These are phyloP conservation scores for Drosophila atripex DNA, from an alignment of 2,888 invertebrate genomes.

Conservation along the genomic window DNA sequence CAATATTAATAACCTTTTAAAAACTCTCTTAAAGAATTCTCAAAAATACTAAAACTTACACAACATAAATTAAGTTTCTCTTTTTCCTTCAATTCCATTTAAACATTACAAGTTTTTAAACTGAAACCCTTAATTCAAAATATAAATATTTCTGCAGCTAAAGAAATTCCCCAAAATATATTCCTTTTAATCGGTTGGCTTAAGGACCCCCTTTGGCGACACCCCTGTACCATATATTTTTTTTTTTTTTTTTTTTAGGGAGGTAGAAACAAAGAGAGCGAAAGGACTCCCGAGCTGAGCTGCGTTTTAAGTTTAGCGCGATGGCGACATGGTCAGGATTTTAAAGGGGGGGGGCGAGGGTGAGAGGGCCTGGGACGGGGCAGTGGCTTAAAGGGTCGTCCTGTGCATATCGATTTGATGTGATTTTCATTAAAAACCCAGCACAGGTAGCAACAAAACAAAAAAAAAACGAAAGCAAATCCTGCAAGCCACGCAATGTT, in stretches of 20 bases:
- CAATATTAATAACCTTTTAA: too few species aligned
- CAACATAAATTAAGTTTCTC: too few species aligned
- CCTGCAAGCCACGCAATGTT: conserved; percentile 51
- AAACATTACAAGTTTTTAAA: too few species aligned
- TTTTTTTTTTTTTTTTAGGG: background rate
- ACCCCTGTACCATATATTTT: background rate
- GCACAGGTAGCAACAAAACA: conserved; percentile 56
- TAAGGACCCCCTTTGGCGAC: conserved; percentile 1
- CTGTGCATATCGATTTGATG: conserved; percentile 72
- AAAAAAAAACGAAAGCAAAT: conserved; percentile 20
- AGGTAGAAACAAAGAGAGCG: background rate
- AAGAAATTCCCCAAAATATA: background rate
- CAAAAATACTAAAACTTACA: too few species aligned
- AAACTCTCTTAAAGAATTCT: too few species aligned
- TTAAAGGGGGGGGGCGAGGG: conserved; percentile 2
- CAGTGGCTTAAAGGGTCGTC: conserved; percentile 29
- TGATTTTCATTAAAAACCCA: conserved; percentile 75
- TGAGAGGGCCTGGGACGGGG: background rate
- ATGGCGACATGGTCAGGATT: conserved; percentile 24
- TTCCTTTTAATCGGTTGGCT: background rate
- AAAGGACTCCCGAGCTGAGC: conserved; percentile 16
- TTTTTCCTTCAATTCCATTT: too few species aligned
- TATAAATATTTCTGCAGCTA: too few species aligned
- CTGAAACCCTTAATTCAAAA: background rate
- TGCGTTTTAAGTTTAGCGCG: conserved; percentile 48